phyloP scores from a whole-genome alignment of 1,140 invertebrate genomes.

The Vanessa tameamea region DNA sequence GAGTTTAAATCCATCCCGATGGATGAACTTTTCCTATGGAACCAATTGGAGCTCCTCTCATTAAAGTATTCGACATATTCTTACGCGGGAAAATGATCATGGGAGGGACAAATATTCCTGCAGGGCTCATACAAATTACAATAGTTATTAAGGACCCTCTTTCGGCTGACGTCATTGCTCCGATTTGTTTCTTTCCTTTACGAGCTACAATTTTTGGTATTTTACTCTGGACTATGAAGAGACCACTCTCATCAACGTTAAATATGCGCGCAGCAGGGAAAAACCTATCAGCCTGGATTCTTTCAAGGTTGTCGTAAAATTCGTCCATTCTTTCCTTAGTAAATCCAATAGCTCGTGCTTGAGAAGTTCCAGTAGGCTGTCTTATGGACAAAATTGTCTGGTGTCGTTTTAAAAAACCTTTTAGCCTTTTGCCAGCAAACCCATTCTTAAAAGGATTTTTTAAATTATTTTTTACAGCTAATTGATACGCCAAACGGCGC shows the following conservation, averaged over 20 bases:
- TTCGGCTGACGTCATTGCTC: too few relatives aligned
- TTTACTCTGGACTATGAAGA: too few relatives aligned
- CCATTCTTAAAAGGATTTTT: too few relatives aligned
- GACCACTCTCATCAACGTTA: slow-evolving; percentile 30
- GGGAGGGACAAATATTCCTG: slow-evolving; percentile 14
- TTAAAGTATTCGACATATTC: slow-evolving; percentile 44
- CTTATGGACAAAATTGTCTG: neutral
- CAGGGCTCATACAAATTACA: slow-evolving; percentile 17
- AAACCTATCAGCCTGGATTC: neutral
- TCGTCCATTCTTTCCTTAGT: slow-evolving; percentile 12
- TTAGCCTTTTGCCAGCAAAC: too few relatives aligned
- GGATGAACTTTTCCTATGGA: slow-evolving; percentile 43
- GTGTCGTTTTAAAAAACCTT: slow-evolving; percentile 13
- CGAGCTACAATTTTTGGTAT: too few relatives aligned
- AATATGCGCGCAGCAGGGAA: slow-evolving; percentile 3
- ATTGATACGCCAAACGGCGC: too few relatives aligned
- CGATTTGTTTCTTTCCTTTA: too few relatives aligned
- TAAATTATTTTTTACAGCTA: too few relatives aligned
- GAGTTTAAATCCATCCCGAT: slow-evolving; percentile 56
- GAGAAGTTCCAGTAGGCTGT: neutral
- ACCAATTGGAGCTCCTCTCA: slow-evolving; percentile 61
- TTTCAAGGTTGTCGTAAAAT: neutral
- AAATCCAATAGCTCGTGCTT: slow-evolving; percentile 6
- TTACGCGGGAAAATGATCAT: slow-evolving; percentile 34
- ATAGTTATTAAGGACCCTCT: slow-evolving; percentile 35